Evolutionary conservation across 1,140 invertebrate species (phyloP).

Genomic region (Brachionus koreanus): DNA sequence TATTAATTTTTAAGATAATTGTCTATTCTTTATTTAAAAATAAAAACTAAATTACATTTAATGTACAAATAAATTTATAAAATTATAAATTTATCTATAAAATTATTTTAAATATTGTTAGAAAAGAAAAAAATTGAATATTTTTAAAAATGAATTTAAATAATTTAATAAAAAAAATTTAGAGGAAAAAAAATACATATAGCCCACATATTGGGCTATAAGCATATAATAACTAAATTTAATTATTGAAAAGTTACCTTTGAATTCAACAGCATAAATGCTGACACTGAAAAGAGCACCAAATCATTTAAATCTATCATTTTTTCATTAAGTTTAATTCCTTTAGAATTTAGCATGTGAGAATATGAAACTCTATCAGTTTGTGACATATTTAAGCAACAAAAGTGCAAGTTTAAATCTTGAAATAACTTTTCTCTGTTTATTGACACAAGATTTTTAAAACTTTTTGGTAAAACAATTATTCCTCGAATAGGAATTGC

Average conservation of each 20-base stretch:
- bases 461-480: neutral
- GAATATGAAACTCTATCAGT: neutral
- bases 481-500: neutral
- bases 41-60: too few species aligned
- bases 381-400: neutral
- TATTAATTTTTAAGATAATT: too few species aligned
- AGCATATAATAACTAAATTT: neutral
- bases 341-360: neutral
- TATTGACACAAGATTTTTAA: neutral
- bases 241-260: neutral
- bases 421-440: neutral
- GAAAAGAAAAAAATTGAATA: too few species aligned
- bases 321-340: neutral
- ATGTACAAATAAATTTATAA: too few species aligned
- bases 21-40: too few species aligned
- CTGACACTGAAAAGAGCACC: neutral
- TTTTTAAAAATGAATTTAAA: too few species aligned
- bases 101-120: too few species aligned
- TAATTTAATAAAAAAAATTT: too few species aligned
- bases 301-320: neutral
- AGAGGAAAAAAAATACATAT: too few species aligned
- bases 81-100: too few species aligned
- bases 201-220: too few species aligned
- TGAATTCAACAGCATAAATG: neutral
- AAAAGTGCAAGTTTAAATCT: neutral